Base-by-base conservation (phyloP, 2,113 vertebrate species). In the Boulengeromyrus knoepffleri region DNA sequence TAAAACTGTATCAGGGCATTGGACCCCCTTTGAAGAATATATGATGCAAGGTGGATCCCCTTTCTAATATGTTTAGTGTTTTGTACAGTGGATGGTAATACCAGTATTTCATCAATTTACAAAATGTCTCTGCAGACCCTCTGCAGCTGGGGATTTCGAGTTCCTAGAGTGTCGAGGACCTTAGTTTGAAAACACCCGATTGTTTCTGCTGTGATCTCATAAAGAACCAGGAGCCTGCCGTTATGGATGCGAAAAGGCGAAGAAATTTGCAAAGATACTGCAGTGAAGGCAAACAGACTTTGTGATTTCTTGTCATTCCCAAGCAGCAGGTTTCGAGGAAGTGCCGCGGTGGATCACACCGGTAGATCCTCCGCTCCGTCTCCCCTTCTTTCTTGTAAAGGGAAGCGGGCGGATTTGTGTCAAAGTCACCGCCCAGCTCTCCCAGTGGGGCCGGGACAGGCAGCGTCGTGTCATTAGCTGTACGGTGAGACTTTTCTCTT, bases 371-470 rank as follows among this genome's bases (percentile, higher is more conserved):
- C 87, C 7, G 42, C 19, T 58, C 39, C 36, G 1, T 45, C 52
- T 45, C 42, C 4, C 56, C 21, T 27, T 47, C 87, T 50, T n/a
- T n/a, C 87, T 36, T 88, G 53, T 46, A 24, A 88, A 36, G 39
- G 21, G 36, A 58, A 66, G 36, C 7, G 53, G 87, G 87, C 42
- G 31, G 87, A 46, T 88, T 88, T 45, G 87, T 58, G 87, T 88
- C 53, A 58, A 15, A 45, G 87, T 66, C 19, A 2, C 42, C 9
- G 39, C 45, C 45, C 5, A 3, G 13, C 17, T n/a, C 27, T 3
- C 85, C 50, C 50, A 21, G 49, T 13, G 27, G 85, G 27, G n/a
- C 13, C 2, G 5, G 5, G 50, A 39, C 85, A 52, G 15, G 50
- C 42, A 56, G 50, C n/a, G 17, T 17, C 27, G 1, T 19, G 31